phyloP scores from a whole-genome alignment of 2,113 vertebrate species.

The Actinemys pallida region DNA sequence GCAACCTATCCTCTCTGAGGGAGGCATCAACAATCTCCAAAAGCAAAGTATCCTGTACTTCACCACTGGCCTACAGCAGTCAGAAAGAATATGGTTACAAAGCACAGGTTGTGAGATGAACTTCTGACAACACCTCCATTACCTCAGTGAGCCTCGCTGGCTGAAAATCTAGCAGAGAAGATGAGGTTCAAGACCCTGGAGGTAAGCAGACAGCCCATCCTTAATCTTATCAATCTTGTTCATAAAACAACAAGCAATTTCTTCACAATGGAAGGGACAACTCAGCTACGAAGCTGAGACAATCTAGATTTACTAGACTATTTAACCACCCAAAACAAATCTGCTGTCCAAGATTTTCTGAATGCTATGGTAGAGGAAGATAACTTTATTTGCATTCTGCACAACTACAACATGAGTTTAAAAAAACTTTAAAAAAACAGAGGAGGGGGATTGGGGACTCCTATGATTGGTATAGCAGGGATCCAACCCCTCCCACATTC shows the following conservation, averaged over 20 bases:
- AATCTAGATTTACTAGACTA: background rate
- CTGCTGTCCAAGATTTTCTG: background rate
- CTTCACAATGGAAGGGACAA: background rate
- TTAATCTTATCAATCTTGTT: background rate
- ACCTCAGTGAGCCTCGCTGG: background rate
- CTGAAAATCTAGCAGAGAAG: background rate
- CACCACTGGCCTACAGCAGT: background rate
- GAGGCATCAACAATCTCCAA: background rate
- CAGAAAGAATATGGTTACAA: background rate
- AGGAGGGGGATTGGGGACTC: no score
- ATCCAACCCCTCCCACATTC: no score
- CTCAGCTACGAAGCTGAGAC: background rate
- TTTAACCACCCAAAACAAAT: no score
- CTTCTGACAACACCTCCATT: background rate
- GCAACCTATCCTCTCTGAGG: background rate
- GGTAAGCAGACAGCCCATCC: background rate
- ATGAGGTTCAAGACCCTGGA: background rate
- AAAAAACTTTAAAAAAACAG: no score
- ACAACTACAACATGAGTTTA: background rate
- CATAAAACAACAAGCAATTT: background rate
- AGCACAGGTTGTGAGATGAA: background rate
- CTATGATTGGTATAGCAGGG: no score
- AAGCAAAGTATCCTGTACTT: background rate
- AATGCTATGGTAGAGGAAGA: background rate
- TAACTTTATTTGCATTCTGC: background rate